phyloP scores from a whole-genome alignment of 2,888 invertebrate genomes.

The Gandaritis pyraliata region DNA sequence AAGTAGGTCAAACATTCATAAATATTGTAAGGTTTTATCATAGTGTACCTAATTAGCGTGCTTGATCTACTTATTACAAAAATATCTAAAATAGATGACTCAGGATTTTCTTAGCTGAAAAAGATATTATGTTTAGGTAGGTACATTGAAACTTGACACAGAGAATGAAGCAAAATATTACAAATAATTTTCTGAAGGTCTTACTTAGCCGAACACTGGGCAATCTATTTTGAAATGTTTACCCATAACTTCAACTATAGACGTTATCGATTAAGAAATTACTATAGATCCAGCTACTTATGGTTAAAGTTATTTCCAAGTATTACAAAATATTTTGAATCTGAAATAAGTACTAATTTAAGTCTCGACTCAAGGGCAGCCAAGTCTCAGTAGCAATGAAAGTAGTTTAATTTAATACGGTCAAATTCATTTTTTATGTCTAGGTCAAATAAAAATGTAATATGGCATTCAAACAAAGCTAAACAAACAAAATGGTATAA shows the following conservation, averaged over 20 bases:
- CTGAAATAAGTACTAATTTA: constrained; percentile 20
- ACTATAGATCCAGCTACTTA: not conserved
- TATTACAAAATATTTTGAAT: constrained; percentile 20
- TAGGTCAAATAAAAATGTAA: constrained; percentile 37
- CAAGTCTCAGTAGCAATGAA: constrained; percentile 36
- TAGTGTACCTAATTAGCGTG: constrained; percentile 2
- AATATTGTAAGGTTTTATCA: constrained; percentile 10
- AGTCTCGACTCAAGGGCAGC: constrained; percentile 36
- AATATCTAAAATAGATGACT: too few relatives aligned
- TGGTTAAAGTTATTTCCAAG: not conserved
- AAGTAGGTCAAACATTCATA: constrained; percentile 25
- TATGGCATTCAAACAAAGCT: constrained; percentile 27
- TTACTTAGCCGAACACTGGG: constrained; percentile 11
- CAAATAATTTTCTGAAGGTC: constrained; percentile 25
- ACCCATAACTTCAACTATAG: constrained; percentile 17
- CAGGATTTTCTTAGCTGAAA: too few relatives aligned
- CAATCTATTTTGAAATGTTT: constrained; percentile 31
- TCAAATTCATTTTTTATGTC: constrained; percentile 39
- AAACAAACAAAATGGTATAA: constrained; percentile 1
- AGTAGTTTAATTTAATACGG: constrained; percentile 37
- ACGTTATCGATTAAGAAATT: constrained; percentile 24
- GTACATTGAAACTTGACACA: too few relatives aligned
- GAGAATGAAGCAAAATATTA: constrained; percentile 13
- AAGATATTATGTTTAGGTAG: too few relatives aligned
- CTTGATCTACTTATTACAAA: not conserved